Conservation (phyloP, 2,797 vertebrate genomes). For the Pseudotriccus pelzelni region DNA sequence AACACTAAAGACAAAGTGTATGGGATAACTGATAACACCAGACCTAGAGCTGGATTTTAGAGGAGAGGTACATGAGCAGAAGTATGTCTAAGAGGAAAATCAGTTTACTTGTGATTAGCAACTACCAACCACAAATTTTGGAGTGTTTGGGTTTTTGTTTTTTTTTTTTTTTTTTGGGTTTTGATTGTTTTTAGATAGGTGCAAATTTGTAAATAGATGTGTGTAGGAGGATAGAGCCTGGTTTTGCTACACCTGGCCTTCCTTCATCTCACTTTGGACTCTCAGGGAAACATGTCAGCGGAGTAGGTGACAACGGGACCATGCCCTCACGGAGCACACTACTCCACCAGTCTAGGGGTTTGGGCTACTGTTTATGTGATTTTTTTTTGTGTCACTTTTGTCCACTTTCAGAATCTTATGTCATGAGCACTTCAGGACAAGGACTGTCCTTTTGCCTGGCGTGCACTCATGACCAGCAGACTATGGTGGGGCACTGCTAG, state of each 20-base stretch:
- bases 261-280: not conserved
- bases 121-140: not conserved
- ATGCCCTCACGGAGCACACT: fast-evolving
- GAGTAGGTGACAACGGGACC: not conserved
- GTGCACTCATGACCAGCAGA: fast-evolving
- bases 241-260: not conserved
- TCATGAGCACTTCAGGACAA: not conserved
- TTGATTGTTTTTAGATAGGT: not conserved
- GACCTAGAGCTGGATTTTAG: not conserved
- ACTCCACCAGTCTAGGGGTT: not conserved
- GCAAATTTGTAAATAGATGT: not conserved
- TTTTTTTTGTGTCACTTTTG: not conserved
- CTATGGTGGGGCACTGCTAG: fast-evolving
- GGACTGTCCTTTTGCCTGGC: fast-evolving
- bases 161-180: too few species aligned
- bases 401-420: not conserved
- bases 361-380: not conserved
- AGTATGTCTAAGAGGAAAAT: not conserved
- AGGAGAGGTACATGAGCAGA: not conserved
- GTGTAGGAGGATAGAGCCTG: not conserved
- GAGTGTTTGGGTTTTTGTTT: not conserved
- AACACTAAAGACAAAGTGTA: not conserved
- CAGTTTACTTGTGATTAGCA: not conserved
- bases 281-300: not conserved
- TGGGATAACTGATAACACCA: not conserved